These are phyloP conservation scores for Thereva unica DNA, from an alignment of 2,888 invertebrate species.

Conservation along the genomic window DNA sequence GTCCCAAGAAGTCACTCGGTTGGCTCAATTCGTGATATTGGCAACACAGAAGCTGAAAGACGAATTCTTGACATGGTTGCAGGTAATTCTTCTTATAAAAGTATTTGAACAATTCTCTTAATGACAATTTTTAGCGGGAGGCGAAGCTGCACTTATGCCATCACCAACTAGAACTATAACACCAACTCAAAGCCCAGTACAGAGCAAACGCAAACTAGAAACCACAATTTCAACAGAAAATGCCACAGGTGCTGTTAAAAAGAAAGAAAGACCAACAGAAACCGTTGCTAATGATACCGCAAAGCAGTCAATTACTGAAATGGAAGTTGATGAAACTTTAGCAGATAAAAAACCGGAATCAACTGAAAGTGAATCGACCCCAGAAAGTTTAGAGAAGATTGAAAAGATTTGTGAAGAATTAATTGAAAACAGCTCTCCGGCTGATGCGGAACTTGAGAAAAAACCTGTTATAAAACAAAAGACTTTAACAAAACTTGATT, in stretches of 20 bases:
- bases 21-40: constrained; percentile 74
- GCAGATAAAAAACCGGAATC: constrained; percentile 15
- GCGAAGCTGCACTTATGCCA: constrained; percentile 63
- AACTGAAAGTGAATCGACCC: background rate
- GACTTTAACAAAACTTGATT: constrained; percentile 40
- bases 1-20: constrained; percentile 70
- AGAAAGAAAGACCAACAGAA: constrained; percentile 65
- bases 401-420: constrained; percentile 54
- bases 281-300: constrained; percentile 44
- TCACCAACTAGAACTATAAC: constrained; percentile 65
- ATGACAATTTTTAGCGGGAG: constrained; percentile 51
- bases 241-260: constrained; percentile 61
- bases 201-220: constrained; percentile 76
- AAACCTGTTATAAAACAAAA: constrained; percentile 41
- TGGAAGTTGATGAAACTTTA: constrained; percentile 43
- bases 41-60: constrained; percentile 70
- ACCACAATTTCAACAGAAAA: constrained; percentile 74
- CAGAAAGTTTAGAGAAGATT: constrained; percentile 49
- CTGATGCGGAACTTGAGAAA: constrained; percentile 16
- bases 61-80: constrained; percentile 74
- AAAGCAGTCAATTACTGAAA: constrained; percentile 28
- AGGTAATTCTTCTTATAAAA: constrained; percentile 56
- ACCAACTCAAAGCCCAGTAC: constrained; percentile 58
- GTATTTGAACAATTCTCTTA: constrained; percentile 17
- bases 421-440: constrained; percentile 43